These are phyloP conservation scores for Margarornis squamiger DNA, from an alignment of 2,797 vertebrate species.

Conservation along the genomic window DNA sequence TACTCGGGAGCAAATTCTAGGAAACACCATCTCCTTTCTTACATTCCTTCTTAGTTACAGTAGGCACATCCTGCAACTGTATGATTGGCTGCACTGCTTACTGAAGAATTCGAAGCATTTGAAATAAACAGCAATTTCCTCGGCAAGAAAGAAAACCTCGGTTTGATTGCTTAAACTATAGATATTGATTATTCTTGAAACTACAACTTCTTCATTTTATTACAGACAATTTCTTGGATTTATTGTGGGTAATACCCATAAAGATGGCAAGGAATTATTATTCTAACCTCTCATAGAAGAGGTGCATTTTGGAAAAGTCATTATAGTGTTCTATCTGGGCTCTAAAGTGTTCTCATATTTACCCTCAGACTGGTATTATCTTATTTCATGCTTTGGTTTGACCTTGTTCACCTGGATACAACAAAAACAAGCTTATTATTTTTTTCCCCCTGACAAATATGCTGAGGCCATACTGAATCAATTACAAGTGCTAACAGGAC, in stretches of 20 bases:
- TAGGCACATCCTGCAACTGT: neutral
- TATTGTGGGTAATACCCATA: neutral
- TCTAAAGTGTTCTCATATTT: constrained; percentile 19
- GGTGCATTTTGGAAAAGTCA: neutral
- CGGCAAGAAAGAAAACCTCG: neutral
- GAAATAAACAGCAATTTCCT: neutral
- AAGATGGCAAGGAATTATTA: neutral
- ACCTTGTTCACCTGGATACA: constrained; percentile 61
- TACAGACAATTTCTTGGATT: neutral
- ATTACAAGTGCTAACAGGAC: neutral
- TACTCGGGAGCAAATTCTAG: rapidly evolving
- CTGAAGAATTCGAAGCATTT: neutral
- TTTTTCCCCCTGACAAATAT: constrained; percentile 45
- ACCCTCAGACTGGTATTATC: neutral
- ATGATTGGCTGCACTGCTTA: neutral
- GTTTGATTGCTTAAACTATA: neutral
- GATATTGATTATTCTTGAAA: neutral
- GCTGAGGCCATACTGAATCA: constrained; percentile 16
- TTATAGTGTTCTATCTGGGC: neutral
- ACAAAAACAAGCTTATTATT: constrained; percentile 35
- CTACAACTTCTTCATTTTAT: neutral
- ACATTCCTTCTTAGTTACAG: neutral
- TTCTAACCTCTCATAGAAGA: neutral
- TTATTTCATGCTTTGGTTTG: constrained; percentile 34
- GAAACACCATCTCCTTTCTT: neutral